Base-by-base conservation (phyloP, 92 coral and sea anemone species). In the Zoanthus sansibaricus region DNA sequence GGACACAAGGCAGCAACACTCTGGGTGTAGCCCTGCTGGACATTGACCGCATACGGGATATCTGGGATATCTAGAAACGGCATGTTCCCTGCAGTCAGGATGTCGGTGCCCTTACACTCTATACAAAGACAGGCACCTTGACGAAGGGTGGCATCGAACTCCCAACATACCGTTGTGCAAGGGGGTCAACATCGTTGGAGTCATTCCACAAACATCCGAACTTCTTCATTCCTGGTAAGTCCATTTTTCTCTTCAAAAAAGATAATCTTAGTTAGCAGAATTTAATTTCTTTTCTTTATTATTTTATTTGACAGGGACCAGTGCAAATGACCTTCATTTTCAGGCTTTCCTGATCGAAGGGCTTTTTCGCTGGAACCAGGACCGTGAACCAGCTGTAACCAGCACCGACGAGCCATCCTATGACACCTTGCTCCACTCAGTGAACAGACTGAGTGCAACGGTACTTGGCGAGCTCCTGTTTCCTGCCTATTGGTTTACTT, bases 21-120 rank as follows among this genome's bases (percentile, higher is more conserved):
- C 91, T 87, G 14, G 94, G 94, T 14, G 94, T 92, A 47, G 91
- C 94, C 3, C 79, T 92, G 10, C 86, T 92, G 46, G 91, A 92
- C 71, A 37, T 9, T 12, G 87, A 83, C 64, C 32, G 82, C 13
- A 77, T 80, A 6, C 77, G 87, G 91, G 42, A 77, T 48, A 90
- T 90, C 8, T 93, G 93, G 90, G 76, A 90, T 62, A 17, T 82
- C 47, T 93, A 88, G 59, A 75, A 85, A 33, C 78, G 69, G 44
- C 92, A 90, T 67, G 77, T 93, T n/a, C 68, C 82, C 17, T 93
- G 93, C 71, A 15, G 90, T 32, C 95, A 93, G 70, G 93, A 90
- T 84, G 90, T 92, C 14, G 90, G 82, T 9, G 91, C 77, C 58
- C 82, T 93, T 7, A 84, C 88, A 51, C 83, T 93, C 48, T 90